These are phyloP conservation scores for Cryptoprocta ferox DNA, from an alignment of 2,797 vertebrate species.

Conservation along the genomic window DNA sequence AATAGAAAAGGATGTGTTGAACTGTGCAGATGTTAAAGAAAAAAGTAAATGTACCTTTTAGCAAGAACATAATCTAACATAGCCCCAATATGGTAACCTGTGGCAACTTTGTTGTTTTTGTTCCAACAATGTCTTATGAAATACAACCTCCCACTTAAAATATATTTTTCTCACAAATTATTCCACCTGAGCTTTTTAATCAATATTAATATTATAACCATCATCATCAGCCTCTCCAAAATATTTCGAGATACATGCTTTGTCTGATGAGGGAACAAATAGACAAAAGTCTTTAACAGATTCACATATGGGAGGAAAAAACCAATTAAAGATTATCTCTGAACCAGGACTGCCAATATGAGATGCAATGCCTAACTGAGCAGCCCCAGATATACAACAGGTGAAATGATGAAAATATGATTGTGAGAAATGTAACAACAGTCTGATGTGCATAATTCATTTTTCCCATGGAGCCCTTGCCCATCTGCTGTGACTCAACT, in stretches of 20 bases:
- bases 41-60: slow-evolving; percentile 47
- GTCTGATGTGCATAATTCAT: slow-evolving; percentile 61
- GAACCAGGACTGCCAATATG: slow-evolving; percentile 71
- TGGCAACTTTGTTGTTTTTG: neutral
- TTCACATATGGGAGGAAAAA: slow-evolving; percentile 70
- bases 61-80: slow-evolving; percentile 53
- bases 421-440: slow-evolving; percentile 74
- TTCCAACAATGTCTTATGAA: slow-evolving; percentile 29
- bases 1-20: slow-evolving; percentile 55
- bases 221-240: slow-evolving; percentile 42
- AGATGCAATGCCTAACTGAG: slow-evolving; percentile 78
- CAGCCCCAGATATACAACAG: slow-evolving; percentile 74
- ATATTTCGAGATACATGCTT: slow-evolving; percentile 18
- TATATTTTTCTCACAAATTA: neutral
- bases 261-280: slow-evolving; percentile 20
- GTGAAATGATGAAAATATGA: slow-evolving; percentile 81
- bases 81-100: neutral
- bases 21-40: slow-evolving; percentile 61
- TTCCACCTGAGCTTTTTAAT: neutral
- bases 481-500: slow-evolving; percentile 69
- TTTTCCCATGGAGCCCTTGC: slow-evolving; percentile 49
- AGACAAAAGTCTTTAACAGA: slow-evolving; percentile 59
- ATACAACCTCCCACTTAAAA: neutral
- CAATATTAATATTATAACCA: slow-evolving; percentile 49
- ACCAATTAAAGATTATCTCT: slow-evolving; percentile 77